phyloP scores from a whole-genome alignment of 2,113 vertebrate species.

The Pao palembangensis region DNA sequence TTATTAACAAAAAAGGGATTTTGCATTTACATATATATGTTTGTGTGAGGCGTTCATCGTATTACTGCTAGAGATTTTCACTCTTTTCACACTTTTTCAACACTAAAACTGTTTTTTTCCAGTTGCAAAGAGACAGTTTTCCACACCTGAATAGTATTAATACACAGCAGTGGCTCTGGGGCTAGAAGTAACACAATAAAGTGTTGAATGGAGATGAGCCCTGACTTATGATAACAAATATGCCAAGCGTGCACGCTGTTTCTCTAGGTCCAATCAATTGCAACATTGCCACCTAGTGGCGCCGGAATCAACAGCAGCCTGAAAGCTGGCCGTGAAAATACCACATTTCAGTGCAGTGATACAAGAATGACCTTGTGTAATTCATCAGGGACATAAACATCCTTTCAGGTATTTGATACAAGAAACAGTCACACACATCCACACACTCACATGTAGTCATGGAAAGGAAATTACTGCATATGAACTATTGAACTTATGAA shows the following conservation, averaged over 20 bases:
- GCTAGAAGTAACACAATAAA: conserved; percentile 24
- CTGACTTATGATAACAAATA: conserved; percentile 28
- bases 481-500: background rate
- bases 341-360: conserved; percentile 23
- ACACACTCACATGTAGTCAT: conserved; percentile 9
- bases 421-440: conserved; percentile 16
- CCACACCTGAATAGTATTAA: conserved; percentile 30
- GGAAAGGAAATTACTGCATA: background rate
- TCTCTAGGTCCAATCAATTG: conserved; percentile 14
- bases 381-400: conserved; percentile 52
- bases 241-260: conserved; percentile 30
- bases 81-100: too few relatives aligned
- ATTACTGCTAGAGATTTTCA: too few relatives aligned
- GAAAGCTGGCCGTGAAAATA: conserved; percentile 23
- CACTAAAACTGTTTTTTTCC: background rate
- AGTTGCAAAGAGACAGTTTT: conserved; percentile 8
- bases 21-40: too few relatives aligned
- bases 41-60: too few relatives aligned
- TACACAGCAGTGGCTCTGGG: conserved; percentile 19
- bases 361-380: conserved; percentile 54
- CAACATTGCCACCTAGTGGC: conserved; percentile 64
- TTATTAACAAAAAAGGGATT: too few relatives aligned
- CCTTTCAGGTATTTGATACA: conserved; percentile 35
- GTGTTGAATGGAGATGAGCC: conserved; percentile 38
- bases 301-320: background rate